Evolutionary conservation across 2,888 invertebrate species (phyloP).

Genomic region (Fragum fragum): DNA sequence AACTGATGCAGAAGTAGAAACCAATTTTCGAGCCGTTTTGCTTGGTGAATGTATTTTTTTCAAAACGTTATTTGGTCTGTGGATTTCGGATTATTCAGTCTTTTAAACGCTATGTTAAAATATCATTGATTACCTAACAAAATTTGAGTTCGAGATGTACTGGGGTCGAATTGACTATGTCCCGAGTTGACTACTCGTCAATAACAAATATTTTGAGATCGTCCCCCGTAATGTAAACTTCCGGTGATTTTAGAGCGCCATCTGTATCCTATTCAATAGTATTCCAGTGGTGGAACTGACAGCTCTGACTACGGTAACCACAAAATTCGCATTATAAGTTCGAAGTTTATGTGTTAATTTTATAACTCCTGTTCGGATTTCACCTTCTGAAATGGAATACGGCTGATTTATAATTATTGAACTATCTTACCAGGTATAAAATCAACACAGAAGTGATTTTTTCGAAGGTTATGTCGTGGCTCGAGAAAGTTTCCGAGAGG

Average conservation of each 20-base stretch:
- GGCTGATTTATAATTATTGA: conserved; percentile 34
- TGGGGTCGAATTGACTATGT: background rate
- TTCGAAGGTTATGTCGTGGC: background rate
- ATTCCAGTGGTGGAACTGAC: conserved; percentile 56
- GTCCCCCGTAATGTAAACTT: conserved; percentile 56
- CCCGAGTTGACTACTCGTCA: background rate
- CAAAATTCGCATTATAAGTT: background rate
- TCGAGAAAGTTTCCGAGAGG: background rate
- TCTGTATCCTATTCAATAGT: conserved; percentile 53
- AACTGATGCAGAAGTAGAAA: too few species aligned
- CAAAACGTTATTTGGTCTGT: too few species aligned
- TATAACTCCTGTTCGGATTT: background rate
- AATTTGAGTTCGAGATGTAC: too few species aligned
- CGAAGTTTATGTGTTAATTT: background rate
- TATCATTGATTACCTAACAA: too few species aligned
- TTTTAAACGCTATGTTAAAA: too few species aligned
- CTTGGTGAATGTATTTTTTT: too few species aligned
- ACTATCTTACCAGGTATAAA: background rate
- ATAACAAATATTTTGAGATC: conserved; percentile 44
- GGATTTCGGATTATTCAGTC: too few species aligned
- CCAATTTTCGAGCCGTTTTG: too few species aligned
- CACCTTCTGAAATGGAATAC: conserved; percentile 58
- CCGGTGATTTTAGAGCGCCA: conserved; percentile 63
- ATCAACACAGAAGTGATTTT: background rate
- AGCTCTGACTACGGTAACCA: conserved; percentile 15